Percentiles rank a stretch among this genome's conserved stretches.
Conservation (phyloP, 2,888 invertebrate species). For the Metopia argyrocephala region DNA sequence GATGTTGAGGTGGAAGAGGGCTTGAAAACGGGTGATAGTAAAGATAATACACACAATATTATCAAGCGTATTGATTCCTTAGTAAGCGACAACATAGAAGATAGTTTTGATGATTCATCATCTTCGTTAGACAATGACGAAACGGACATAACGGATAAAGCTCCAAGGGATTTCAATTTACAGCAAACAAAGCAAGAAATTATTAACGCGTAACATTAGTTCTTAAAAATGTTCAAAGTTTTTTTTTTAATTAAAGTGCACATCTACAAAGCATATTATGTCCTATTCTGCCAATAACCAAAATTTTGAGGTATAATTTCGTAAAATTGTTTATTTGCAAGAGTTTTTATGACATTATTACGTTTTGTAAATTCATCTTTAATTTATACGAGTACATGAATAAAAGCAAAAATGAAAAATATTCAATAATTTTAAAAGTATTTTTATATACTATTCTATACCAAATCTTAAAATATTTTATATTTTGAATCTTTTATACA, state of each 20-base stretch:
- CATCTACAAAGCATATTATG: too few species aligned
- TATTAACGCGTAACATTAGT: constrained; percentile 55
- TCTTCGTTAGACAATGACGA: constrained; percentile 62
- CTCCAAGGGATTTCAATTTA: constrained; percentile 21
- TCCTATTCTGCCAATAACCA: too few species aligned
- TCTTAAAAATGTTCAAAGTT: too few species aligned
- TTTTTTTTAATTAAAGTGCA: too few species aligned
- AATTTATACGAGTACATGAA: not conserved
- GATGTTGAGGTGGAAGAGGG: constrained; percentile 48
- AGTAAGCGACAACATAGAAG: constrained; percentile 70
- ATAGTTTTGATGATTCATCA: constrained; percentile 68
- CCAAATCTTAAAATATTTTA: constrained; percentile 74
- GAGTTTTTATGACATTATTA: too few species aligned
- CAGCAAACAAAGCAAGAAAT: constrained; percentile 15
- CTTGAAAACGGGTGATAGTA: constrained; percentile 36
- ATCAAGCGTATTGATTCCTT: constrained; percentile 73
- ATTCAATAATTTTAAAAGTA: constrained; percentile 47
- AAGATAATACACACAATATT: constrained; percentile 66
- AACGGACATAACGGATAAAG: constrained; percentile 59
- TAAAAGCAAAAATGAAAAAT: constrained; percentile 7
- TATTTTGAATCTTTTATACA: constrained; percentile 10
- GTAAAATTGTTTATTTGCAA: too few species aligned
- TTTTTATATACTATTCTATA: constrained; percentile 72
- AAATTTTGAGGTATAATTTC: too few species aligned
- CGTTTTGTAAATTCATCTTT: too few species aligned